These are phyloP conservation scores for Colaptes auratus DNA, from an alignment of 2,113 vertebrate species.

Conservation along the genomic window DNA sequence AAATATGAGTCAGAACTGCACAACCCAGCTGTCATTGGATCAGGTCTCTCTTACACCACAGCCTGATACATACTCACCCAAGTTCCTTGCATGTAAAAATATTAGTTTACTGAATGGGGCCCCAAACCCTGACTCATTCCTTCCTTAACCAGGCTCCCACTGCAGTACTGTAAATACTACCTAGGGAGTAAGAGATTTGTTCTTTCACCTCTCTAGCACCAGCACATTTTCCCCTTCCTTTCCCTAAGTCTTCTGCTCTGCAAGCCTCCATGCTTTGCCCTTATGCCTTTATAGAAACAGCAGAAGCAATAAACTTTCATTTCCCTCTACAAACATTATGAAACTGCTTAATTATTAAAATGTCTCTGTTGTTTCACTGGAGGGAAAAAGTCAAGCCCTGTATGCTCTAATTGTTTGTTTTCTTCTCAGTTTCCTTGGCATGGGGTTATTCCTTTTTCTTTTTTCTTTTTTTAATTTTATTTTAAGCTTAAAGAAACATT, in stretches of 20 bases:
- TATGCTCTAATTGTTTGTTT: slow-evolving; percentile 33
- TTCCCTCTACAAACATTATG: slow-evolving; percentile 48
- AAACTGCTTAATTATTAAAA: slow-evolving; percentile 61
- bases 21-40: background rate
- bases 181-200: background rate
- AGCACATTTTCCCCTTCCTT: background rate
- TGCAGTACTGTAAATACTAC: slow-evolving; percentile 22
- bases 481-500: slow-evolving; percentile 22
- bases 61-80: background rate
- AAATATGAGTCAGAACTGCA: slow-evolving; percentile 15
- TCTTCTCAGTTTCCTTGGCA: slow-evolving; percentile 41
- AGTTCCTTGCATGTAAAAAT: background rate
- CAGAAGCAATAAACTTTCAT: slow-evolving; percentile 42
- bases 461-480: background rate
- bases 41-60: background rate
- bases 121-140: background rate
- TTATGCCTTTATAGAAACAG: background rate
- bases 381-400: slow-evolving; percentile 32
- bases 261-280: background rate
- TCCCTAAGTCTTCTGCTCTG: background rate
- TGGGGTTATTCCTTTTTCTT: background rate
- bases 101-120: background rate
- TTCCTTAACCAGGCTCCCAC: background rate
- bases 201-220: background rate
- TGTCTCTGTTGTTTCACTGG: slow-evolving; percentile 37